Percentiles rank a stretch among this genome's conserved stretches.
These are phyloP conservation scores for Desmophyllum pertusum DNA, from an alignment of 92 coral and sea anemone genomes.

Conservation along the genomic window DNA sequence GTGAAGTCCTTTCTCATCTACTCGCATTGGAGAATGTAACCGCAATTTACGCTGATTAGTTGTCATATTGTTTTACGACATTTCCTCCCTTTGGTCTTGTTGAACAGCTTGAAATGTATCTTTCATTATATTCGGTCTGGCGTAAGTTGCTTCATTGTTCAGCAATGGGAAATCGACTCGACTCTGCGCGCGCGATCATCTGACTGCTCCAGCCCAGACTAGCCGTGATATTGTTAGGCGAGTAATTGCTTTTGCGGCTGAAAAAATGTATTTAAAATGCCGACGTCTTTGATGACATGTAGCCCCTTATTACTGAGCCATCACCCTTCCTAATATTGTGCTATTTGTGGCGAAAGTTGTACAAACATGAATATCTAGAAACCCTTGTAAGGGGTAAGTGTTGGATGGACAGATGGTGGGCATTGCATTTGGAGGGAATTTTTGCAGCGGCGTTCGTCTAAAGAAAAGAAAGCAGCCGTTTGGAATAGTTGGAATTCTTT, in stretches of 20 bases:
- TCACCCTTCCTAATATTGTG: slow-evolving; percentile 19
- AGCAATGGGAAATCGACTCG: neutral
- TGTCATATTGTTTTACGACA: slow-evolving; percentile 35
- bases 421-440: neutral
- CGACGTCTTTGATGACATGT: slow-evolving; percentile 38
- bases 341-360: slow-evolving; percentile 7
- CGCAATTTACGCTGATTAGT: slow-evolving; percentile 14
- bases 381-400: neutral
- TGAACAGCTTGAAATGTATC: slow-evolving; percentile 22
- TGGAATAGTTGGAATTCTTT: slow-evolving; percentile 82
- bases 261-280: slow-evolving; percentile 37
- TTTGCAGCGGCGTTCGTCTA: neutral
- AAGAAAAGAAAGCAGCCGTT: slow-evolving; percentile 66
- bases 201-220: neutral
- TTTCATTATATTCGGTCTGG: slow-evolving; percentile 12
- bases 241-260: slow-evolving; percentile 29
- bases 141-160: slow-evolving; percentile 4
- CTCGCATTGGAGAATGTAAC: slow-evolving; percentile 39
- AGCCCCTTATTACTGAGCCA: slow-evolving; percentile 15
- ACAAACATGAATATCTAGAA: slow-evolving; percentile 1
- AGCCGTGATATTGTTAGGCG: slow-evolving; percentile 30
- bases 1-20: slow-evolving; percentile 12
- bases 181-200: neutral
- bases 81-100: slow-evolving; percentile 8
- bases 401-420: neutral